Evolutionary conservation across 2,113 vertebrate genomes (phyloP).

Genomic region (Colius striatus): DNA sequence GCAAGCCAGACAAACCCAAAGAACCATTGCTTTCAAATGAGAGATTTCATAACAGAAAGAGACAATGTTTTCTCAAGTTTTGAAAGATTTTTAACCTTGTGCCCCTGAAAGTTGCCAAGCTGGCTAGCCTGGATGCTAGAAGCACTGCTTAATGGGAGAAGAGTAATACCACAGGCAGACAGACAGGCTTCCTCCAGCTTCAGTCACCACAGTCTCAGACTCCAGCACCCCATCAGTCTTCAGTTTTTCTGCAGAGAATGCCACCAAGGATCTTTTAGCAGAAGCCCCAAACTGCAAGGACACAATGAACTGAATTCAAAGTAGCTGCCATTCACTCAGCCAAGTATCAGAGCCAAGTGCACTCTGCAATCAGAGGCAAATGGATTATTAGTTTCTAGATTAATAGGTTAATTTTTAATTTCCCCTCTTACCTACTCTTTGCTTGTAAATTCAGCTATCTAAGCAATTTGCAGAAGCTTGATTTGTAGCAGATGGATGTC

Average conservation of each 20-base stretch:
- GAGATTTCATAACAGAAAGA: background rate
- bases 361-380: background rate
- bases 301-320: background rate
- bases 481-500: background rate
- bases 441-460: background rate
- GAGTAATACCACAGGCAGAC: background rate
- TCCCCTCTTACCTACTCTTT: background rate
- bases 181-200: background rate
- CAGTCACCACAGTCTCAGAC: background rate
- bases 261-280: background rate
- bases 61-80: background rate
- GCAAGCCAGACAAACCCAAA: background rate
- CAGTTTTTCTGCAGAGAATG: background rate
- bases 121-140: constrained; percentile 7
- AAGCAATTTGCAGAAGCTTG: background rate
- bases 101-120: background rate
- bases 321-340: background rate
- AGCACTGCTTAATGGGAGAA: background rate
- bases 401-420: background rate
- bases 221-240: background rate
- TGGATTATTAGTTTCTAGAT: background rate
- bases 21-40: background rate
- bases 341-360: background rate
- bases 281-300: background rate
- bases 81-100: constrained; percentile 13